Conservation (phyloP, 2,888 invertebrate species). For the Caenorhabditis japonica region DNA sequence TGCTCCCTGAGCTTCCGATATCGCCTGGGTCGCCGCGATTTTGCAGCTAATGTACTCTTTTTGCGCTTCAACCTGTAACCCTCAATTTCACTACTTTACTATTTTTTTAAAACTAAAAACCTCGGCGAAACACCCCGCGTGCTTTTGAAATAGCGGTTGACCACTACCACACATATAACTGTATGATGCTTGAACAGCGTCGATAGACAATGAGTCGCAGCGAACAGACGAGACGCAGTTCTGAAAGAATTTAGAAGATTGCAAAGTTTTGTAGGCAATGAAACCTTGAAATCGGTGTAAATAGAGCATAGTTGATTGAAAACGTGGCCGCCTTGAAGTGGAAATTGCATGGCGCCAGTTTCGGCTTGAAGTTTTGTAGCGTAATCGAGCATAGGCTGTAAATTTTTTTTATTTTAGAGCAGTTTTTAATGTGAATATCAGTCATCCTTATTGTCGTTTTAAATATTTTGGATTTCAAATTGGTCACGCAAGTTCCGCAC, state of each 20-base stretch:
- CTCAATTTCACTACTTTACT: too few relatives aligned
- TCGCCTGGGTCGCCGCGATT: constrained; percentile 71
- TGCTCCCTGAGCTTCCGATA: constrained; percentile 69
- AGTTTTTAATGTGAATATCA: background rate
- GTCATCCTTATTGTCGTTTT: too few relatives aligned
- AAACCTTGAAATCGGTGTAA: constrained; percentile 69
- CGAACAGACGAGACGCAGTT: constrained; percentile 63
- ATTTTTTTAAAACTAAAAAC: too few relatives aligned
- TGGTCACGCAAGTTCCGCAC: too few relatives aligned
- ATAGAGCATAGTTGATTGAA: constrained; percentile 71
- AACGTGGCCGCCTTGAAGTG: constrained; percentile 71
- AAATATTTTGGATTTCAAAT: too few relatives aligned
- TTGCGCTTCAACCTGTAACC: constrained; percentile 68
- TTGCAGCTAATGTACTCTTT: constrained; percentile 73
- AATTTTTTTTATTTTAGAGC: background rate
- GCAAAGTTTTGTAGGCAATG: background rate
- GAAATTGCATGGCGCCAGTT: constrained; percentile 69
- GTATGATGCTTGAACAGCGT: constrained; percentile 75
- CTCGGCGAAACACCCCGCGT: constrained; percentile 76
- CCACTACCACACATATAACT: constrained; percentile 76
- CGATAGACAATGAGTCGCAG: constrained; percentile 71
- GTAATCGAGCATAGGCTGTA: constrained; percentile 73
- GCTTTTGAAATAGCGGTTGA: constrained; percentile 70
- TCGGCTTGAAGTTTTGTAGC: constrained; percentile 72
- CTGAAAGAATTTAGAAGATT: constrained; percentile 51